Evolutionary conservation across 2,113 vertebrate species (phyloP).

Genomic region (Psettodes erumei): DNA sequence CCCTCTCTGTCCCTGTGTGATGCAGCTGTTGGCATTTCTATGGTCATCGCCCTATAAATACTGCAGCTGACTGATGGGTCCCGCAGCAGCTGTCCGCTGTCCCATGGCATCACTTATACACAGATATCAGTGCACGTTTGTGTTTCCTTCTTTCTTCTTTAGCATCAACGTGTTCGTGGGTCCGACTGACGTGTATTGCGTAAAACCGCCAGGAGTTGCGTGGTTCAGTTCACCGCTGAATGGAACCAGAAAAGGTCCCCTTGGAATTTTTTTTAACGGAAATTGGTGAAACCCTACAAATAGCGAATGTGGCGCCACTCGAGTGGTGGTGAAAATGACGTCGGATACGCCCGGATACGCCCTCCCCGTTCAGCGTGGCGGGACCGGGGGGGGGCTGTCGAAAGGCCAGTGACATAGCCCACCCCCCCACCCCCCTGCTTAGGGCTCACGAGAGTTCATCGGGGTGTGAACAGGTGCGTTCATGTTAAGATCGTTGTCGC

Average conservation of each 20-base stretch:
- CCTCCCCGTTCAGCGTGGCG: no score
- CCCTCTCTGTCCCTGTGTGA: constrained; percentile 22
- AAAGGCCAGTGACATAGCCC: no score
- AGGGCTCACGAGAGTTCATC: no score
- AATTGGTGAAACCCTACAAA: background rate
- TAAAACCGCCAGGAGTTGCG: background rate
- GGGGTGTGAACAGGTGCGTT: no score
- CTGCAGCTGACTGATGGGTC: constrained; percentile 60
- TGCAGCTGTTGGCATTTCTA: constrained; percentile 66
- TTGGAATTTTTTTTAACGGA: background rate
- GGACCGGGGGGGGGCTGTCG: no score
- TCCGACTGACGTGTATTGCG: background rate
- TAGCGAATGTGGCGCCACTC: no score
- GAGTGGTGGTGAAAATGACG: no score
- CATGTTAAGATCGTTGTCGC: no score
- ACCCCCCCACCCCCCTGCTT: no score
- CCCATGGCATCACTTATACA: constrained; percentile 34
- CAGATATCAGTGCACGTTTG: constrained; percentile 7
- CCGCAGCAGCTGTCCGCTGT: constrained; percentile 57
- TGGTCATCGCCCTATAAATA: constrained; percentile 71
- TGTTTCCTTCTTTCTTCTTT: no score
- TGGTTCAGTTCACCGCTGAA: background rate
- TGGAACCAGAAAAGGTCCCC: background rate
- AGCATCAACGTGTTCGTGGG: constrained; percentile 12
- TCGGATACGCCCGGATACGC: no score